Evolutionary conservation across 53 echinoderm and acorn worm species (phyloP).

Genomic region (Crossaster papposus): DNA sequence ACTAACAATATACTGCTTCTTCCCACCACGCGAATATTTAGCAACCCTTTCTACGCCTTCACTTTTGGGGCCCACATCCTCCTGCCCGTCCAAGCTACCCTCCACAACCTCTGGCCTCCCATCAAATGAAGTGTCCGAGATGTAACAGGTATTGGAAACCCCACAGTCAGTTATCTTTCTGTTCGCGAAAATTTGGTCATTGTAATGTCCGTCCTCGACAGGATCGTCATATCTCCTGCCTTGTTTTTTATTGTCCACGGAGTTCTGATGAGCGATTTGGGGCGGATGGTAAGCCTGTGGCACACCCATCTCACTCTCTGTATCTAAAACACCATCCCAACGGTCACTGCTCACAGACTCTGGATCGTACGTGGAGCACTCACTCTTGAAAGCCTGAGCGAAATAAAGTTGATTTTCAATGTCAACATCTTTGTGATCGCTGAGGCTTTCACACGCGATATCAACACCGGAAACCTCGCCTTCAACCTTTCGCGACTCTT

Average conservation of each 20-base stretch:
- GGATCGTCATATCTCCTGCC: not conserved
- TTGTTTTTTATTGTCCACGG: not conserved
- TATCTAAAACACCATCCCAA: not conserved
- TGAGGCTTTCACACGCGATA: not conserved
- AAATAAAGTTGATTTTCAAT: constrained; percentile 15
- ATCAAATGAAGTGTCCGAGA: not conserved
- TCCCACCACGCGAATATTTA: not conserved
- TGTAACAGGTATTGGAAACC: not conserved
- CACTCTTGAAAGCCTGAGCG: not conserved
- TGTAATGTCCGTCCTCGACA: not conserved
- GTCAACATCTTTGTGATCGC: not conserved
- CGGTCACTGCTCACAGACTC: not conserved
- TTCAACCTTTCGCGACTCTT: not conserved
- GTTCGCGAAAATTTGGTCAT: not conserved
- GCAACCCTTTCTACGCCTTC: not conserved
- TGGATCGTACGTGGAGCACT: not conserved
- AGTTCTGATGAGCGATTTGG: not conserved
- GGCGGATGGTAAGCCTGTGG: too few species aligned
- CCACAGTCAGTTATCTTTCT: not conserved
- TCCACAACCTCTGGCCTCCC: not conserved
- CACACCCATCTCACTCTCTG: not conserved
- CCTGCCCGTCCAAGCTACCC: not conserved
- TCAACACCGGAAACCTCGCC: not conserved
- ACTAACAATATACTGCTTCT: not conserved
- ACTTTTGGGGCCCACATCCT: not conserved